These are phyloP conservation scores for Pyrgilauda ruficollis DNA, from an alignment of 2,113 vertebrate genomes.

Conservation along the genomic window DNA sequence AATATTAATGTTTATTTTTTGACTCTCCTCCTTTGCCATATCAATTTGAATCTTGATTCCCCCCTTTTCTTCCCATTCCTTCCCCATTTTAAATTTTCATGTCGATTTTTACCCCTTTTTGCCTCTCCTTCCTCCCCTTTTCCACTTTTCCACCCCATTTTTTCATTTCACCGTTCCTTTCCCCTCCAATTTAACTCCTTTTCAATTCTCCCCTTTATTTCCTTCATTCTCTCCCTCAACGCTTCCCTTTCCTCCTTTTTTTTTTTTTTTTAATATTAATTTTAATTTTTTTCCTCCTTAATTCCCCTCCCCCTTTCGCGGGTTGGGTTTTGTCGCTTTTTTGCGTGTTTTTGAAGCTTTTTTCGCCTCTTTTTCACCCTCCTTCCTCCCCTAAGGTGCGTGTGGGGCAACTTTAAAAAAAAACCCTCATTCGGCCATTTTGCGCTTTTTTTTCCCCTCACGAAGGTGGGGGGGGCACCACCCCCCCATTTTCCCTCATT, in stretches of 20 bases:
- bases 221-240: not conserved
- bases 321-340: not conserved
- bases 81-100: not conserved
- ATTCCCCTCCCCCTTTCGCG: not conserved
- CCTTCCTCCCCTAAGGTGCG: not conserved
- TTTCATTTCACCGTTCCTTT: not conserved
- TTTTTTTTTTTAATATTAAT: not conserved
- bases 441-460: not conserved
- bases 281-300: not conserved
- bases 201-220: not conserved
- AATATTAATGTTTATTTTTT: not conserved
- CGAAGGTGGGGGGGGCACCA: too few relatives aligned
- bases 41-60: not conserved
- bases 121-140: not conserved
- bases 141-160: not conserved
- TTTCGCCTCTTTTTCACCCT: not conserved
- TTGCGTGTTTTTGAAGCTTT: not conserved
- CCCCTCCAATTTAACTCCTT: not conserved
- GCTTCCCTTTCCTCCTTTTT: not conserved
- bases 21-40: not conserved
- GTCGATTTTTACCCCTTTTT: not conserved
- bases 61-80: not conserved
- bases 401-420: not conserved
- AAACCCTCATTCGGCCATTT: not conserved
- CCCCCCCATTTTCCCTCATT: too few relatives aligned